Evolutionary conservation across 2,888 invertebrate species (phyloP).

Genomic region (Sesia apiformis): DNA sequence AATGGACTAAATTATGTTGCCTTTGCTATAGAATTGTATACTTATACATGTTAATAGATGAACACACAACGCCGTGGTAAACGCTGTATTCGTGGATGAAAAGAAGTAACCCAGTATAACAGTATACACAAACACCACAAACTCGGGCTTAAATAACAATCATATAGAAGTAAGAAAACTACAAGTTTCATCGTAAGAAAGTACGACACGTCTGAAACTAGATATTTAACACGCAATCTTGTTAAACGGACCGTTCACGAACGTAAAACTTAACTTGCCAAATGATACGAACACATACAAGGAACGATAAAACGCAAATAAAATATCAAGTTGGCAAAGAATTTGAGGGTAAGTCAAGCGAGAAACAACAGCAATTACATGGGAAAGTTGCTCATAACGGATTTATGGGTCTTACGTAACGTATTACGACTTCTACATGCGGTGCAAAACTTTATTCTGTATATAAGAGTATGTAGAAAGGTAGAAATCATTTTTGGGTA

Average conservation of each 20-base stretch:
- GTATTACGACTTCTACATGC: neutral
- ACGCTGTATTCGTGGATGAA: too few species aligned
- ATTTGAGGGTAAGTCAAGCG: slow-evolving; percentile 14
- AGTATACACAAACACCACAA: too few species aligned
- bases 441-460: neutral
- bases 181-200: neutral
- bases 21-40: too few species aligned
- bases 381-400: slow-evolving; percentile 20
- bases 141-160: too few species aligned
- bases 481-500: too few species aligned
- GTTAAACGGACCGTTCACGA: neutral
- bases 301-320: neutral
- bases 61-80: too few species aligned
- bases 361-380: slow-evolving; percentile 29
- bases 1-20: too few species aligned
- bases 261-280: neutral
- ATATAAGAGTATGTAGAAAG: too few species aligned
- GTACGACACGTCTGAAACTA: neutral
- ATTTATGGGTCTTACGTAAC: slow-evolving; percentile 25
- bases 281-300: neutral
- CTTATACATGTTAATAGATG: too few species aligned
- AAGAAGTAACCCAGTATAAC: too few species aligned
- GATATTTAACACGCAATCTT: neutral
- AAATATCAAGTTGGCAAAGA: neutral
- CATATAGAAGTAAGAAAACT: too few species aligned